These are phyloP conservation scores for Propithecus coquereli DNA, from an alignment of 2,113 vertebrate genomes.

Conservation along the genomic window DNA sequence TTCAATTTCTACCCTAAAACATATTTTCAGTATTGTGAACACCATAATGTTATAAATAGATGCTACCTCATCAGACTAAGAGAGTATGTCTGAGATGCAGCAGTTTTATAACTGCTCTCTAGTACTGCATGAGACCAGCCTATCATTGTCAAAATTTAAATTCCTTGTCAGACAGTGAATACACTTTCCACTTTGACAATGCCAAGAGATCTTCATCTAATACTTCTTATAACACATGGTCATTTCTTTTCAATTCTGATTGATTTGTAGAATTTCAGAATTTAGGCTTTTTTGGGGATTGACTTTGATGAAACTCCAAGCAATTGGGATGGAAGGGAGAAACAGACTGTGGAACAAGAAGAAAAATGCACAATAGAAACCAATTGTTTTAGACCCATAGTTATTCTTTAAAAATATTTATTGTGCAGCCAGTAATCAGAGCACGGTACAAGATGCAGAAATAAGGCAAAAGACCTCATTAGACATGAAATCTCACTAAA, in stretches of 20 bases:
- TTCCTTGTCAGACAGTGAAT: neutral
- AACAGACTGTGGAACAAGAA: neutral
- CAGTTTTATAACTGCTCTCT: neutral
- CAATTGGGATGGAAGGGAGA: neutral
- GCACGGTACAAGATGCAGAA: neutral
- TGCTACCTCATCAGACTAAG: neutral
- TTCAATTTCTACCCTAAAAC: neutral
- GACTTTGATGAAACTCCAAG: neutral
- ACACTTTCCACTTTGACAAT: neutral
- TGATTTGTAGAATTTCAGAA: neutral
- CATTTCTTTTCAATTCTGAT: neutral
- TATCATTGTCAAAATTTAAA: neutral
- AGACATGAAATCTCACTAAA: neutral
- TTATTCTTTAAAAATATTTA: constrained; percentile 24
- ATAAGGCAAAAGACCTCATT: neutral
- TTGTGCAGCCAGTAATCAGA: neutral
- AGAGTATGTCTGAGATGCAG: neutral
- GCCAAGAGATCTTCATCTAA: neutral
- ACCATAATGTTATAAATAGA: neutral
- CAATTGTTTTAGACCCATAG: neutral
- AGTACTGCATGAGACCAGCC: neutral
- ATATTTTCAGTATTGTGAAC: neutral
- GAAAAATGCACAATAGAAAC: neutral
- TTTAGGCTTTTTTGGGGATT: neutral
- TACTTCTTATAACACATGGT: neutral